Conservation (phyloP, 2,113 vertebrate species). For the Cynocephalus volans region DNA sequence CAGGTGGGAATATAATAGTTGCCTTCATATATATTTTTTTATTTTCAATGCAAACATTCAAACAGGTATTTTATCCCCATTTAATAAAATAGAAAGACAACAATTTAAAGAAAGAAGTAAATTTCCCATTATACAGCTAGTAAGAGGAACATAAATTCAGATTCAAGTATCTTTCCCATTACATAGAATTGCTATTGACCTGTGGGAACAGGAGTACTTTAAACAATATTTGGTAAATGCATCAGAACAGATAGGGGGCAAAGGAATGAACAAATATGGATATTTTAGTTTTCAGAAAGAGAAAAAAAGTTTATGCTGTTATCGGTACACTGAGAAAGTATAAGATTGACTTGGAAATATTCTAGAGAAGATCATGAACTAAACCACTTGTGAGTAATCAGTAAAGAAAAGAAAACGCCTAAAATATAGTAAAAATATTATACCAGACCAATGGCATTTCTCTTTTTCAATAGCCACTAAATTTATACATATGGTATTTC, state of each 20-base stretch:
- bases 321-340: not conserved
- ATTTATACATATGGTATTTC: not conserved
- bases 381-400: not conserved
- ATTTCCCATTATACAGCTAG: not conserved
- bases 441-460: not conserved
- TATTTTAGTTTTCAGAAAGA: not conserved
- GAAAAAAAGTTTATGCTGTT: not conserved
- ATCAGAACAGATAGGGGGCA: not conserved
- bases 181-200: not conserved
- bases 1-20: not conserved
- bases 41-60: not conserved
- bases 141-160: not conserved
- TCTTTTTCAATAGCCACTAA: not conserved
- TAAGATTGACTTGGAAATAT: not conserved
- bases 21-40: not conserved
- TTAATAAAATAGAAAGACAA: not conserved
- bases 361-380: conserved; percentile 35
- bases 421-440: not conserved
- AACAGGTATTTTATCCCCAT: not conserved
- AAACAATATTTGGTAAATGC: not conserved
- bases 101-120: not conserved
- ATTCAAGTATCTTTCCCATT: not conserved
- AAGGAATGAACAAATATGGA: not conserved
- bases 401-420: not conserved
- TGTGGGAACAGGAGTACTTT: not conserved